Conservation (phyloP, 2,888 invertebrate species). For the Trypoxylon attenuatum region DNA sequence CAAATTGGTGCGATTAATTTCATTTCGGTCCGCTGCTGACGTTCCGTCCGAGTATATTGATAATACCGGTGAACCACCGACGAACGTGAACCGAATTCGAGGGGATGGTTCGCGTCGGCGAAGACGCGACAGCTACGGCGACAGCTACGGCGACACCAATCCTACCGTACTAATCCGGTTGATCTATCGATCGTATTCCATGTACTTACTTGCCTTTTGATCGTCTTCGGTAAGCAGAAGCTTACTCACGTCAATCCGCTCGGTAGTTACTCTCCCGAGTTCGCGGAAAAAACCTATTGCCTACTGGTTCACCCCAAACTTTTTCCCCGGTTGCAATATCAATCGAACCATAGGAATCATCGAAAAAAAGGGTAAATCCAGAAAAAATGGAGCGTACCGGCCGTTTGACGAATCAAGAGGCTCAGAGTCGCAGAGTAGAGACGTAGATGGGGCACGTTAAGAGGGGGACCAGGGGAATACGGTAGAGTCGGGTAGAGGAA, state of each 20-base stretch:
- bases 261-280: no score
- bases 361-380: conserved; percentile 13
- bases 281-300: no score
- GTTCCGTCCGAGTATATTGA: conserved; percentile 13
- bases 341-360: conserved; percentile 16
- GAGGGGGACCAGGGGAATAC: conserved; percentile 37
- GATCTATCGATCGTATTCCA: conserved; percentile 7
- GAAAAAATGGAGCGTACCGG: conserved; percentile 43
- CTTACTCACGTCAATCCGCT: conserved; percentile 6
- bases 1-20: conserved; percentile 39
- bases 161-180: conserved; percentile 9
- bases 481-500: conserved; percentile 43
- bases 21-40: conserved; percentile 27
- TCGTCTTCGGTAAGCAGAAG: conserved; percentile 11
- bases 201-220: conserved; percentile 3
- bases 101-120: conserved; percentile 16
- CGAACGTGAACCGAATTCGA: conserved; percentile 10
- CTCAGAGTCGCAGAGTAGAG: conserved; percentile 44
- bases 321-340: conserved; percentile 12
- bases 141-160: conserved; percentile 26
- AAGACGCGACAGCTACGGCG: conserved; percentile 25
- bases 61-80: conserved; percentile 14
- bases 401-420: conserved; percentile 53
- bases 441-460: conserved; percentile 41
- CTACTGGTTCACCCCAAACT: no score